Base-by-base conservation (phyloP, 2,113 vertebrate genomes). In the Toxotes jaculatrix region DNA sequence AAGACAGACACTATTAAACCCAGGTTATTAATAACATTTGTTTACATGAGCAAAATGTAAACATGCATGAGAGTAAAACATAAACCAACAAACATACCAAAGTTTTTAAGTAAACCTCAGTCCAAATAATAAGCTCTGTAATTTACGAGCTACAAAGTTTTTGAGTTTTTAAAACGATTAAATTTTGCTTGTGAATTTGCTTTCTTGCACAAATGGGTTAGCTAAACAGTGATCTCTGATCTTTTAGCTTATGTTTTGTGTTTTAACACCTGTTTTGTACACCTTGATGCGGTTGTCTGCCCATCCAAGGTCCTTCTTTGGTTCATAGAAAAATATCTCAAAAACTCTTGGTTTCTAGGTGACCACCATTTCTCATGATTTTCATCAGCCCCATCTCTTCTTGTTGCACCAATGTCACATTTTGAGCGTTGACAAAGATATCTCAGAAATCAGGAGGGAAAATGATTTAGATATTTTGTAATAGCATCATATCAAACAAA, bases 361-460 rank as follows among this genome's bases (percentile, higher is more conserved):
- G 43, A 21, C 5, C 10, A 73, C 23, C 31, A 7, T 62, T 13
- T 38, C 6, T 74, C 34, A 38, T 49, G 56, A 36, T 47, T 36
- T 36, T 17, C 17, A 5, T 74, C 14, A 27, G 4, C 13, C 4
- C 7, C 43, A 43, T 12, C 21, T 16, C 63, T 38, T 40, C 6
- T 40, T 32, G 7, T 7, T n/a, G 3, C 62, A 42, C 5, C 34
- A 64, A 21, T 1, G 6, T 31, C 7, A 40, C 7, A 40, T 14
- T 38, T 9, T 40, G 7, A 40, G 10, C 7, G n/a, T 9, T 34
- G 13, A 11, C 14, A 56, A 16, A 61, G 19, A 36, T 32, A 40
- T 66, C 19, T 76, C 43, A 62, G 36, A 62, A 79, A 68, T 56
- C 31, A 38, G 47, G 14, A 49, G 34, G 14, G 19, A 40, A n/a